phyloP scores from a whole-genome alignment of 2,113 vertebrate genomes.

The Phodopus roborovskii region DNA sequence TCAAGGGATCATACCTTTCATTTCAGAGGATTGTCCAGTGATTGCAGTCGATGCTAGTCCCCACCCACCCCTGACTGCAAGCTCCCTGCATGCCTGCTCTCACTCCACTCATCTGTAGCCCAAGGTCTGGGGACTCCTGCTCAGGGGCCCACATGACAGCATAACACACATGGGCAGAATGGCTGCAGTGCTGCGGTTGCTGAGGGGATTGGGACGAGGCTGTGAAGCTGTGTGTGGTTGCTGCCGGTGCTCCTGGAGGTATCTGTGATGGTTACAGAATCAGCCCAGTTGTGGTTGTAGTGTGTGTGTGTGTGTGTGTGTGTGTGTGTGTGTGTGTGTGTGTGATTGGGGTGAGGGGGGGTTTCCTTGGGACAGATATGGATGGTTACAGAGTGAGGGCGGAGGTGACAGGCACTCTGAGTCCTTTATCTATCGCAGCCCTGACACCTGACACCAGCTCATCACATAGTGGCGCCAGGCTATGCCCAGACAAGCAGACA shows the following conservation, averaged over 20 bases:
- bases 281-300: neutral
- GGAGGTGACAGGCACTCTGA: neutral
- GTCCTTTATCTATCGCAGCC: neutral
- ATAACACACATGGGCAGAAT: rapidly evolving
- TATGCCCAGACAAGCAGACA: neutral
- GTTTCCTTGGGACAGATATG: neutral
- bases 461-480: neutral
- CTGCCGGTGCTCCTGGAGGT: neutral
- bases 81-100: neutral
- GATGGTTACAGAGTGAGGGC: neutral
- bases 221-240: too few species aligned
- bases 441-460: neutral
- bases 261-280: neutral
- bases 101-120: neutral
- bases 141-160: neutral
- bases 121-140: too few species aligned
- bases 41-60: too few species aligned
- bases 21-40: rapidly evolving
- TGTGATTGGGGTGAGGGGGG: too few species aligned
- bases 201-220: too few species aligned
- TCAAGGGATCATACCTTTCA: neutral
- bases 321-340: too few species aligned
- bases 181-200: too few species aligned
- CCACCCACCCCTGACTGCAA: neutral
- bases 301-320: too few species aligned